Base-by-base conservation (phyloP, 1,140 invertebrate genomes). In the Rhagoletis zephyria region DNA sequence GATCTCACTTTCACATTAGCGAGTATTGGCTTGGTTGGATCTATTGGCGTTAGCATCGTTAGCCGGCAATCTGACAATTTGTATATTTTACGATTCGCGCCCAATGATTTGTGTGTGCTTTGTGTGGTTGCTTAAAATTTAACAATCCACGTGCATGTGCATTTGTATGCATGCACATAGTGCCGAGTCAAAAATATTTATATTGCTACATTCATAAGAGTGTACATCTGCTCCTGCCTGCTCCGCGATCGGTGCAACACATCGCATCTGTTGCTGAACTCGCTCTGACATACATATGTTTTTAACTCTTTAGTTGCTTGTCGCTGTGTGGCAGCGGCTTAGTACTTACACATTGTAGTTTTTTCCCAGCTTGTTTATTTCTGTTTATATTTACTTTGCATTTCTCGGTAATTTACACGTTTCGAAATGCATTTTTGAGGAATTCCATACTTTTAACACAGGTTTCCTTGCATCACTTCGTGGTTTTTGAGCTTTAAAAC, bases 361-460 rank as follows among this genome's bases (percentile, higher is more conserved):
- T 30, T 81, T 56, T 56, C 48, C n/a, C 48, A 81, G 74, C 48
- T 81, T 74, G 67, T 74, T 67, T 74, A 74, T 74, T 74, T 74
- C 48, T 81, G 74, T 81, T 81, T 81, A 56, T 81, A 81, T 81
- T 81, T 81, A 81, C 74, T 48, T 81, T 48, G 48, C 48, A 81
- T 81, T 81, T 81, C 74, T 51, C 30, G 48, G 74, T 81, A 56
- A 81, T 81, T 81, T 81, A 81, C 48, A 81, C 48, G 48, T 56
- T 81, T 81, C 16, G 14, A 81, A 81, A 81, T 51, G 48, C 74
- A 81, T 81, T 81, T 81, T 81, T 81, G 45, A 81, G 45, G 74
- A 81, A 81, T 81, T 81, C 48, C 45, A 81, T 56, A 16, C 48
- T 56, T 81, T 51, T 16, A n/a, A 56, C 10, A 48, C 14, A 48